Evolutionary conservation across 1,140 invertebrate genomes (phyloP).

Genomic region (Cryptotermes secundus): DNA sequence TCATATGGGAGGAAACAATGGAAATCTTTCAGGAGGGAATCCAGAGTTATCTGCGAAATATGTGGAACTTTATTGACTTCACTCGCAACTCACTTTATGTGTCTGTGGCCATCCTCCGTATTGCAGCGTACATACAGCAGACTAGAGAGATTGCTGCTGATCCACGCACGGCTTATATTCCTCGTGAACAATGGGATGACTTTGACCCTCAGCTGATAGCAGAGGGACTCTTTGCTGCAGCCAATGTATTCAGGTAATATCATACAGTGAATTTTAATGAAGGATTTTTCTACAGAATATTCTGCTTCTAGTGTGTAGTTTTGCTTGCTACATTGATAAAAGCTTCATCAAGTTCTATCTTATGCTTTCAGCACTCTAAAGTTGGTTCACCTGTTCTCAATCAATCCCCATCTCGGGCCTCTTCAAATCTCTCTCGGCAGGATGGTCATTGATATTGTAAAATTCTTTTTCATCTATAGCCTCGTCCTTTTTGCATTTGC

Average conservation of each 20-base stretch:
- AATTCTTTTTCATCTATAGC: slow-evolving; percentile 85
- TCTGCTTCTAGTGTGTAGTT: too few relatives aligned
- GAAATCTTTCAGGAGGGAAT: slow-evolving; percentile 86
- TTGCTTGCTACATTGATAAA: background rate
- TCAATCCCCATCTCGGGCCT: slow-evolving; percentile 87
- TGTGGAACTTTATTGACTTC: slow-evolving; percentile 98
- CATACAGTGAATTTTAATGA: background rate
- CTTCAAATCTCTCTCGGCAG: slow-evolving; percentile 79
- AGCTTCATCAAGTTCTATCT: background rate
- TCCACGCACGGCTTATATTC: slow-evolving; percentile 66
- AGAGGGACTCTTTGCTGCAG: slow-evolving; percentile 91
- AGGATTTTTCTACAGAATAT: too few relatives aligned
- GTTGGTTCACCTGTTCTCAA: slow-evolving; percentile 86
- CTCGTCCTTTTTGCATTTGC: slow-evolving; percentile 82
- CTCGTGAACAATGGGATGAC: slow-evolving; percentile 84
- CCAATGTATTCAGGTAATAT: slow-evolving; percentile 81
- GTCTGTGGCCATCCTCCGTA: slow-evolving; percentile 70
- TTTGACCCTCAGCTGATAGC: slow-evolving; percentile 94
- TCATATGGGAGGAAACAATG: slow-evolving; percentile 88
- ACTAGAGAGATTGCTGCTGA: slow-evolving; percentile 62
- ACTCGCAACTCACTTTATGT: slow-evolving; percentile 84
- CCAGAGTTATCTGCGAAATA: slow-evolving; percentile 78
- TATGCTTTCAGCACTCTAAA: slow-evolving; percentile 71
- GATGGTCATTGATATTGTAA: slow-evolving; percentile 86
- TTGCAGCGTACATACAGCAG: slow-evolving; percentile 77